These are phyloP conservation scores for Calliopum simillimum DNA, from an alignment of 2,888 invertebrate genomes.

Conservation along the genomic window DNA sequence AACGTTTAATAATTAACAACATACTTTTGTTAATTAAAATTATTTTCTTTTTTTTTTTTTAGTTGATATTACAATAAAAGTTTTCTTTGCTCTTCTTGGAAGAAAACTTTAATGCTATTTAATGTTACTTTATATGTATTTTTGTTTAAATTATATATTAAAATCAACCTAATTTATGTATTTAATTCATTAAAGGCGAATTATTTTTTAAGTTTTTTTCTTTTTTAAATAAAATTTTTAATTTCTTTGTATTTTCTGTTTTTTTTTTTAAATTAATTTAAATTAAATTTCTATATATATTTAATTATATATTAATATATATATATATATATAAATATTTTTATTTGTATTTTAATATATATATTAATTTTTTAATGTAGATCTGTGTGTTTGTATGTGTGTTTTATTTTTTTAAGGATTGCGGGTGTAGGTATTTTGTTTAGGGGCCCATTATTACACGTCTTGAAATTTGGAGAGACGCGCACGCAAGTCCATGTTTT, in stretches of 20 bases:
- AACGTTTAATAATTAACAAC: too few species aligned
- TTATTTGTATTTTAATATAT: slow-evolving; percentile 40
- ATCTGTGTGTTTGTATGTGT: slow-evolving; percentile 20
- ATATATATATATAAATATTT: slow-evolving; percentile 27
- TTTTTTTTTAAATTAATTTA: slow-evolving; percentile 10
- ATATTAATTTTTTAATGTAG: slow-evolving; percentile 15
- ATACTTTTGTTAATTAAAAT: too few species aligned
- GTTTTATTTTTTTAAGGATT: slow-evolving; percentile 14
- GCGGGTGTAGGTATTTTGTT: slow-evolving; percentile 9
- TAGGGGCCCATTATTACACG: slow-evolving; percentile 68
- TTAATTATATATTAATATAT: slow-evolving; percentile 33
- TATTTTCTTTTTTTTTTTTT: slow-evolving; percentile 31
- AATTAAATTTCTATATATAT: slow-evolving; percentile 9
- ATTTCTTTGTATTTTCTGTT: slow-evolving; percentile 4
- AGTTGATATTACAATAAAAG: slow-evolving; percentile 35
- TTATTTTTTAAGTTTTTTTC: slow-evolving; percentile 4
- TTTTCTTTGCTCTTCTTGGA: neutral
- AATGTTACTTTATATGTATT: neutral
- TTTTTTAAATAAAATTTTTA: neutral
- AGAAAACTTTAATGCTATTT: too few species aligned
- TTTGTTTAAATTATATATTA: slow-evolving; percentile 27
- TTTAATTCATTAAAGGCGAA: slow-evolving; percentile 19
- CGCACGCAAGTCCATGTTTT: slow-evolving; percentile 89
- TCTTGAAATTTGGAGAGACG: slow-evolving; percentile 90
- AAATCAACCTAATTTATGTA: slow-evolving; percentile 12